Conservation (phyloP, 2,113 vertebrate species). For the Hepsetus odoe region DNA sequence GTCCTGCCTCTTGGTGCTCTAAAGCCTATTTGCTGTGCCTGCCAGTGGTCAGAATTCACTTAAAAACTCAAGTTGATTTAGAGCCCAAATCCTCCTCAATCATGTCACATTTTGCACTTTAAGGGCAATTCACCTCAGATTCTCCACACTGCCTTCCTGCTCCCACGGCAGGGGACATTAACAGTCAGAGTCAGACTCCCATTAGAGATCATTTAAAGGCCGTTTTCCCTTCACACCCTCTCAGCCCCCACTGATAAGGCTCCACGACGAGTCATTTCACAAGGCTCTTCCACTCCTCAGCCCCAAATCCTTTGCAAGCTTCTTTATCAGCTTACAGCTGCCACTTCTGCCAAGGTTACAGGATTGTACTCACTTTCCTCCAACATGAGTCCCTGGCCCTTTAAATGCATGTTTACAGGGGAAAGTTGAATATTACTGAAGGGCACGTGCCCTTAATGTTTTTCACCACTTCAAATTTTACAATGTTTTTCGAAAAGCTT, state of each 20-base stretch:
- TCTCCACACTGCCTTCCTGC: slow-evolving; percentile 62
- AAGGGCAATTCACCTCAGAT: slow-evolving; percentile 69
- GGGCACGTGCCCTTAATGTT: background rate
- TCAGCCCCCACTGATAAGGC: slow-evolving; percentile 44
- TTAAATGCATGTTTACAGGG: slow-evolving; percentile 31
- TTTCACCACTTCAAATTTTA: background rate
- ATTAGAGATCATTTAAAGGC: slow-evolving; percentile 67
- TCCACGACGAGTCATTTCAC: slow-evolving; percentile 48
- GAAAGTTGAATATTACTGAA: slow-evolving; percentile 8
- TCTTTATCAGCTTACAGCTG: slow-evolving; percentile 55
- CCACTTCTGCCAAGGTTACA: slow-evolving; percentile 51
- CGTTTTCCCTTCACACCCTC: slow-evolving; percentile 49
- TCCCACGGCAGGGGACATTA: slow-evolving; percentile 52
- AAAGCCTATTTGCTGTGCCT: slow-evolving; percentile 43
- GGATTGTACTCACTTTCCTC: slow-evolving; percentile 41
- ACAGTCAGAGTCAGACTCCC: slow-evolving; percentile 56
- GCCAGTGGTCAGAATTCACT: slow-evolving; percentile 54
- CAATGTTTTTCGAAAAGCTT: background rate
- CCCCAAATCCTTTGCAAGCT: slow-evolving; percentile 51
- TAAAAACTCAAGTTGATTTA: slow-evolving; percentile 63
- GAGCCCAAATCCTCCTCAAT: slow-evolving; percentile 62
- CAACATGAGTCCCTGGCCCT: slow-evolving; percentile 9
- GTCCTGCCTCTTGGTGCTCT: slow-evolving; percentile 12
- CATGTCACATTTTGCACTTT: slow-evolving; percentile 68
- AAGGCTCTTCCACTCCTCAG: slow-evolving; percentile 38